Base-by-base conservation (phyloP, 2,113 vertebrate species). In the Telmatochromis bifrenatus region DNA sequence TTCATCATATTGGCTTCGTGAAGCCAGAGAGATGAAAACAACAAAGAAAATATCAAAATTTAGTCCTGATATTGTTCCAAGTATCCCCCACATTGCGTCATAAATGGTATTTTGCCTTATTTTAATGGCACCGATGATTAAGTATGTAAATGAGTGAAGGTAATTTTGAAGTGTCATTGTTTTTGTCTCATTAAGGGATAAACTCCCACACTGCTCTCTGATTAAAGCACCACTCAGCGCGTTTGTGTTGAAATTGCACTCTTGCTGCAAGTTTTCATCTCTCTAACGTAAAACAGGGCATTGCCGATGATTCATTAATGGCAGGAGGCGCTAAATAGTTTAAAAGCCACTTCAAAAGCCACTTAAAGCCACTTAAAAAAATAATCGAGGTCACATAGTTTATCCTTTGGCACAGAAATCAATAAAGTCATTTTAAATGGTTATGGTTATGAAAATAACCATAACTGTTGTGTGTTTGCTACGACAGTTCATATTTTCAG, bases 161-260 rank as follows among this genome's bases (percentile, higher is more conserved):
- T 84, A 9, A 82, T 85, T 84, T 73, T 88, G 51, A 81, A 85
- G 60, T 45, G 86, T 62, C 23, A 47, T 79, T 82, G 77, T 82
- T 89, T 88, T 42, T 80, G 37, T 88, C 42, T 81, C 13, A 73
- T 65, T 65, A 65, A 65, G 60, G 33, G 33, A 65, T 75, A 83
- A 79, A 85, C 86, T 85, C 89, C 90, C 56, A 85, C 88, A 33
- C 79, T 21, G 49, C 58, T 79, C 73, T 82, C 19, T 65, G 51
- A 88, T 84, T 77, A 54, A 75, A 92, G 91, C 82, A 60, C 75
- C 73, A 84, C 84, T 93, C 8, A 19, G 79, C 7, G 7, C 4
- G 28, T 51, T 51, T 81, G 35, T 31, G 31, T 81, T 83, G 33
- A 31, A 9, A 28, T 33, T 60, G 81, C 47, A 81, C 79, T 31